phyloP scores from a whole-genome alignment of 1,140 invertebrate genomes.

The Lepidurus apus region DNA sequence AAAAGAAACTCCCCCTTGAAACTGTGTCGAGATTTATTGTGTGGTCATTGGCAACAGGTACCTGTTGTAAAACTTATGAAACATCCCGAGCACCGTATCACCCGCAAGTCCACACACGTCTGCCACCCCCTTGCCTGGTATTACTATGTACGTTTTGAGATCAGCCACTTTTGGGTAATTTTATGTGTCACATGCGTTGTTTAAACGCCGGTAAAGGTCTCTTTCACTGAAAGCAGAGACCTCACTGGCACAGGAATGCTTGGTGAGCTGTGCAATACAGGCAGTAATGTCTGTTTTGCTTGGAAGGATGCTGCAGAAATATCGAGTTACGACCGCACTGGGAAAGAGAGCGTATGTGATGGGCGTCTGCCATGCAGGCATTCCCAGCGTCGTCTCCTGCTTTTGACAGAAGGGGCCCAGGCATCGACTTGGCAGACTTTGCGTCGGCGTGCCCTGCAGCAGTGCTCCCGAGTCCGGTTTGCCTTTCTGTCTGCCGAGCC shows the following conservation, averaged over 20 bases:
- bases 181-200: background rate
- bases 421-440: slow-evolving; percentile 5
- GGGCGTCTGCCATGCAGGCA: slow-evolving; percentile 10
- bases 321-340: background rate
- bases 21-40: background rate
- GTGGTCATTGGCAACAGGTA: background rate
- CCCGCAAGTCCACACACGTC: background rate
- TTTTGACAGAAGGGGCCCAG: slow-evolving; percentile 8
- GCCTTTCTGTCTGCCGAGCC: background rate
- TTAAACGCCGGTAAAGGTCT: background rate
- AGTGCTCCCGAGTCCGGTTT: background rate
- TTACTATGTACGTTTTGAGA: background rate
- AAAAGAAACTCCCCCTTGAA: background rate
- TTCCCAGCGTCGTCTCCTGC: slow-evolving; percentile 4
- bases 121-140: background rate
- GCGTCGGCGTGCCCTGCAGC: slow-evolving; percentile 11
- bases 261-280: background rate
- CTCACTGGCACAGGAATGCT: background rate
- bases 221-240: background rate
- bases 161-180: background rate
- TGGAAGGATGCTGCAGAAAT: background rate
- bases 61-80: background rate
- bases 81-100: background rate
- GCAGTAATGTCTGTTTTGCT: background rate
- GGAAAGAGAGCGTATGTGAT: slow-evolving; percentile 3